Conservation (phyloP, 1,140 invertebrate species). For the Drosophila subobscura region DNA sequence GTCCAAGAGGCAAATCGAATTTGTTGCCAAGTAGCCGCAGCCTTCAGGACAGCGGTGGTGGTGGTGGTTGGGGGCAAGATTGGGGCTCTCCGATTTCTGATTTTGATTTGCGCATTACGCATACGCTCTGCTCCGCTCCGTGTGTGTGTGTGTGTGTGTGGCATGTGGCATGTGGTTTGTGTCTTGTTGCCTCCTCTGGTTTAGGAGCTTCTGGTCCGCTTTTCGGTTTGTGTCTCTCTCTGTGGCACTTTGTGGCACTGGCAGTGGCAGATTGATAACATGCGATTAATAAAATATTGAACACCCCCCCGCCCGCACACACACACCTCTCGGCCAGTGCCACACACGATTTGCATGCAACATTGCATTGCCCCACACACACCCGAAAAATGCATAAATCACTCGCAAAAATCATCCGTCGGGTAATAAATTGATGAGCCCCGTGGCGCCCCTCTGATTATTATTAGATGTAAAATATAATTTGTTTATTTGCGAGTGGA, state of each 20-base stretch:
- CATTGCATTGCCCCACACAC: slow-evolving; percentile 49
- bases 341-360: slow-evolving; percentile 37
- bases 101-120: slow-evolving; percentile 81
- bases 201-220: slow-evolving; percentile 13
- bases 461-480: slow-evolving; percentile 68
- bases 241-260: slow-evolving; percentile 35
- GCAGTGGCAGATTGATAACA: slow-evolving; percentile 78
- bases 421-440: slow-evolving; percentile 68
- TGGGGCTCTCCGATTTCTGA: slow-evolving; percentile 65
- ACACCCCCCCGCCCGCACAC: slow-evolving; percentile 53
- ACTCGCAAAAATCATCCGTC: slow-evolving; percentile 42
- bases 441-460: slow-evolving; percentile 39
- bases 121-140: slow-evolving; percentile 48
- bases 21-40: slow-evolving; percentile 78
- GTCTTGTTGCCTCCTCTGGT: slow-evolving; percentile 4
- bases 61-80: slow-evolving; percentile 5
- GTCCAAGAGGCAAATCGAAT: slow-evolving; percentile 62
- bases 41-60: slow-evolving; percentile 13
- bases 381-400: slow-evolving; percentile 59
- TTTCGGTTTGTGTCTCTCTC: slow-evolving; percentile 24
- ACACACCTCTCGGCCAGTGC: slow-evolving; percentile 17
- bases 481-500: slow-evolving; percentile 59
- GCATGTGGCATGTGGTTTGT: slow-evolving; percentile 35
- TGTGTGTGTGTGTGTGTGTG: too few relatives aligned
- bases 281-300: slow-evolving; percentile 82